Evolutionary conservation across 2,113 vertebrate species (phyloP).

Genomic region (Saccopteryx bilineata): DNA sequence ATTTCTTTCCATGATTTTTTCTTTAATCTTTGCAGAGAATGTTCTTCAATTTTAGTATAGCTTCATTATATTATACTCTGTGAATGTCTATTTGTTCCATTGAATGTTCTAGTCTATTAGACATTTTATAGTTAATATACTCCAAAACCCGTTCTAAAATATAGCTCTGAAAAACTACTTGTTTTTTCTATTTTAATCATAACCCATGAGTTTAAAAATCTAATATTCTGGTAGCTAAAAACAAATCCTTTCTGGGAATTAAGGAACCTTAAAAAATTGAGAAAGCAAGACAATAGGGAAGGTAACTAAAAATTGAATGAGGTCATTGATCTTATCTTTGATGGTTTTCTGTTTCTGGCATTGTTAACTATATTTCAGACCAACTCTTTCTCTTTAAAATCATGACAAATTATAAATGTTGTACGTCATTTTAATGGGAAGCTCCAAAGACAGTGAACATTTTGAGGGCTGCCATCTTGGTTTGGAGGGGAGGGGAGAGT

Average conservation of each 20-base stretch:
- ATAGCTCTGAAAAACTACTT: not conserved
- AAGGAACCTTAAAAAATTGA: not conserved
- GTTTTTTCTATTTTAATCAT: not conserved
- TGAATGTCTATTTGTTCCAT: not conserved
- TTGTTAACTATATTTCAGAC: not conserved
- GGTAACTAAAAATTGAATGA: not conserved
- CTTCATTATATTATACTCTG: not conserved
- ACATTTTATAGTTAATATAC: not conserved
- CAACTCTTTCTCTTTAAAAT: not conserved
- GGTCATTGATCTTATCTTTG: not conserved
- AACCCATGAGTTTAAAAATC: not conserved
- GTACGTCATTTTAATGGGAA: not conserved
- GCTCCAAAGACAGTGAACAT: not conserved
- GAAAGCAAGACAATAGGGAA: not conserved
- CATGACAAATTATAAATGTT: not conserved
- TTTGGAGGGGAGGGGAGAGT: not conserved
- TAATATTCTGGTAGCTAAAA: not conserved
- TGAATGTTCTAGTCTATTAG: not conserved
- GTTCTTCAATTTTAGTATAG: not conserved
- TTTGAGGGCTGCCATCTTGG: not conserved
- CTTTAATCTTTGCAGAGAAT: conserved; percentile 33
- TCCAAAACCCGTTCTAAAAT: not conserved
- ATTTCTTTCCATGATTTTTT: conserved; percentile 28
- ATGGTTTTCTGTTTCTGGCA: not conserved
- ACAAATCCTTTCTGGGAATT: not conserved